These are phyloP conservation scores for Drosophila nasuta DNA, from an alignment of 1,140 invertebrate species.

Conservation along the genomic window DNA sequence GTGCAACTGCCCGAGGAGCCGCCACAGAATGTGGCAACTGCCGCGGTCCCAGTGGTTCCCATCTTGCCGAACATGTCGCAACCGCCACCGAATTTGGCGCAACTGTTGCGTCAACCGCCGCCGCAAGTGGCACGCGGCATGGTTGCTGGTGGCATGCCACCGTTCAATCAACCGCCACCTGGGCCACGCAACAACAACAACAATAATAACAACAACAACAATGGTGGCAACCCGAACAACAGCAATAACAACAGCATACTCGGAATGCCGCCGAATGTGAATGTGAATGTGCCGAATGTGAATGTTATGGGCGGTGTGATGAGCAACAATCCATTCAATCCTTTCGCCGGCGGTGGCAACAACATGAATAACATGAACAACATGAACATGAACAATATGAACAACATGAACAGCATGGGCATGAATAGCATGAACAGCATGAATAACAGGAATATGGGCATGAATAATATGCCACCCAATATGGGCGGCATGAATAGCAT, in stretches of 20 bases:
- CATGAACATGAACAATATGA: slow-evolving; percentile 18
- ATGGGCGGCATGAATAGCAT: slow-evolving; percentile 13
- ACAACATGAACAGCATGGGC: slow-evolving; percentile 31
- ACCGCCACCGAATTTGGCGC: slow-evolving; percentile 62
- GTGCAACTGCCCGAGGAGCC: slow-evolving; percentile 84
- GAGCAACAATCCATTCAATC: slow-evolving; percentile 85
- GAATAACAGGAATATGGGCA: slow-evolving; percentile 34
- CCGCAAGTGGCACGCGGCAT: slow-evolving; percentile 50
- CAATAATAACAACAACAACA: background rate
- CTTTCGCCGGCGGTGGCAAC: slow-evolving; percentile 57
- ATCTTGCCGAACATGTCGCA: slow-evolving; percentile 66
- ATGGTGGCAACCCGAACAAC: background rate
- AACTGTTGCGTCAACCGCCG: slow-evolving; percentile 70
- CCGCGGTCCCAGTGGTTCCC: slow-evolving; percentile 2
- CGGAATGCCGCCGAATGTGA: slow-evolving; percentile 54
- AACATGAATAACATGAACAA: slow-evolving; percentile 33
- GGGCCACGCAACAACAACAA: slow-evolving; percentile 8
- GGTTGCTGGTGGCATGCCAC: slow-evolving; percentile 54
- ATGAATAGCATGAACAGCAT: slow-evolving; percentile 37
- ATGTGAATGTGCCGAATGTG: slow-evolving; percentile 2
- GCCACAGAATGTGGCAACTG: slow-evolving; percentile 10
- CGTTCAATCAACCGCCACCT: slow-evolving; percentile 77
- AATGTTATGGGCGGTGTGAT: slow-evolving; percentile 73
- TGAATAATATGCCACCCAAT: background rate
- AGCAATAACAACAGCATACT: slow-evolving; percentile 46